Percentiles rank a stretch among this genome's conserved stretches.
These are phyloP conservation scores for Tyria jacobaeae DNA, from an alignment of 2,888 invertebrate genomes.

Conservation along the genomic window DNA sequence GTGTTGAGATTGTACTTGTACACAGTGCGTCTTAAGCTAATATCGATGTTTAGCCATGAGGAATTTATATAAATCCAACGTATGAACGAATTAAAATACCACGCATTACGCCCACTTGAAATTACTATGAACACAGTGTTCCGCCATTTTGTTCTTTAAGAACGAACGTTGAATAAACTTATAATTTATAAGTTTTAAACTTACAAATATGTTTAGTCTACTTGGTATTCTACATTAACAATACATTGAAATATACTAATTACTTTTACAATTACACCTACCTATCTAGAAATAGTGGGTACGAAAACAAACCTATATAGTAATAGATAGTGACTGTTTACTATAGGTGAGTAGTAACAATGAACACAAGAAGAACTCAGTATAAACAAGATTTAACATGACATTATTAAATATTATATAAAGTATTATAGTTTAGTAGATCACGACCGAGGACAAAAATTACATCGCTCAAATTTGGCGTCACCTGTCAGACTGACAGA, in stretches of 20 bases:
- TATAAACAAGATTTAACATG: background rate
- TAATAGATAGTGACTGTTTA: background rate
- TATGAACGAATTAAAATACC: background rate
- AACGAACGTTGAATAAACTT: background rate
- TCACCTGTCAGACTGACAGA: slow-evolving; percentile 7
- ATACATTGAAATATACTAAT: too few relatives aligned
- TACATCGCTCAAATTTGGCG: slow-evolving; percentile 2
- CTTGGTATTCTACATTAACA: too few relatives aligned
- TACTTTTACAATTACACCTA: too few relatives aligned
- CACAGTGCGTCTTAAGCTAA: background rate
- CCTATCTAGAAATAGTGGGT: background rate
- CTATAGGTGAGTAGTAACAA: too few relatives aligned
- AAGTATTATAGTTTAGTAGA: too few relatives aligned
- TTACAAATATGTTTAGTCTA: too few relatives aligned
- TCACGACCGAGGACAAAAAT: background rate
- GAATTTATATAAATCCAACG: background rate
- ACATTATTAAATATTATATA: background rate
- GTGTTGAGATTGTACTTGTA: slow-evolving; percentile 8
- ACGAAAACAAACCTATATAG: background rate
- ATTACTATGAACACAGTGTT: background rate
- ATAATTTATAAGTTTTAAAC: too few relatives aligned
- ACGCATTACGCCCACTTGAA: background rate
- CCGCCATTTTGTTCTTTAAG: background rate
- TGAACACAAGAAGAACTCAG: too few relatives aligned
- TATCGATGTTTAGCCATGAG: slow-evolving; percentile 10